These are phyloP conservation scores for Scelioninae gen. 1 DNA, from an alignment of 2,888 invertebrate genomes.

Conservation along the genomic window DNA sequence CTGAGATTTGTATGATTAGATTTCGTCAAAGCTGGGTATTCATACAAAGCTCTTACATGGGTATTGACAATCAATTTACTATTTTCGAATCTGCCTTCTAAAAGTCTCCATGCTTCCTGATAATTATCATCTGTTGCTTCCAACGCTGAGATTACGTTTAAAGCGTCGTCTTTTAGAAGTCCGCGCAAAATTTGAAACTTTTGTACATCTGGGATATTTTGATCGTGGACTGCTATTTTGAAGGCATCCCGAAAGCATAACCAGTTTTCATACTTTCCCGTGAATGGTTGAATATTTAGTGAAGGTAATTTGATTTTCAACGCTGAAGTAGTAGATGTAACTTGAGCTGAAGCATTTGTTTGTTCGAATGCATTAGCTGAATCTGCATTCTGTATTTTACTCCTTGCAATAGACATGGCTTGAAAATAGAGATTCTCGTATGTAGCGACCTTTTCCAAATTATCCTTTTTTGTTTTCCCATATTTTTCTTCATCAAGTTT, in stretches of 20 bases:
- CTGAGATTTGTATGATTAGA: neutral
- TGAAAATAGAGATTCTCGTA: neutral
- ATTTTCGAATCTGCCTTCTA: neutral
- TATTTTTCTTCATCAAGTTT: neutral
- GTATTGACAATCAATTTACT: neutral
- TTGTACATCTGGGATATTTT: conserved; percentile 13
- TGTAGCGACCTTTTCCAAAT: neutral
- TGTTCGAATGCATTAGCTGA: neutral
- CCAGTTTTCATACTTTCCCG: conserved; percentile 16
- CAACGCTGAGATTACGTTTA: conserved; percentile 1
- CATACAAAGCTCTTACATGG: neutral
- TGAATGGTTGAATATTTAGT: conserved; percentile 19
- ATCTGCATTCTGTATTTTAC: neutral
- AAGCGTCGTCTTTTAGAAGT: conserved; percentile 7
- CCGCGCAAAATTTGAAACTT: conserved; percentile 17
- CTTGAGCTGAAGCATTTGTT: neutral
- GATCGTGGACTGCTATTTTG: neutral
- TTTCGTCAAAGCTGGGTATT: neutral
- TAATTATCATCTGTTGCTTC: conserved; percentile 6
- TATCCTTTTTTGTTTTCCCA: neutral
- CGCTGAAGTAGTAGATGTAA: neutral
- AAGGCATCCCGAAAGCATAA: conserved; percentile 22
- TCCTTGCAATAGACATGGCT: neutral
- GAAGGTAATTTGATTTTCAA: conserved; percentile 17
- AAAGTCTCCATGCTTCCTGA: neutral